Evolutionary conservation across 92 coral and sea anemone species (phyloP), one percentile per base, ranked within the genome.

Genomic region (Epizoanthus scotinus): DNA sequence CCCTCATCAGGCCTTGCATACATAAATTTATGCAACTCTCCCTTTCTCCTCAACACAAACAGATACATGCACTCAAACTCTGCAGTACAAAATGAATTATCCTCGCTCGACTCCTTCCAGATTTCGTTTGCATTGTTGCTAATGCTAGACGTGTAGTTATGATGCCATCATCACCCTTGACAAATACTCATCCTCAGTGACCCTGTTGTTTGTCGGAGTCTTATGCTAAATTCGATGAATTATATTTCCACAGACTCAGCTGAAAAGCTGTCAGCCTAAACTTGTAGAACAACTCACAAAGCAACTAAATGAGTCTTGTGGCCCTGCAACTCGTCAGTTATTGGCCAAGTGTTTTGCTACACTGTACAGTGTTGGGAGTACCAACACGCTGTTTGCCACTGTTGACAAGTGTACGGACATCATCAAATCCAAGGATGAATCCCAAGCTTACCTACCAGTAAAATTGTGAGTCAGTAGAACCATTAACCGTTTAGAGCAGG

Each of bases 281-380:
- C 84, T 95, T 61, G 94, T 91, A 73, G 92, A 86, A 57, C 98
- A 90, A 44, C 89, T 95, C 28, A 88, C 91, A 2, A 93, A 91
- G 82, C 98, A 93, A 57, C 81, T 93, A 54, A 85, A 92, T 77
- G 96, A 85, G 78, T 72, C 85, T 27, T 93, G 90, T 84, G 99
- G 99, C 65, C 99, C 99, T 19, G 94, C 99, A 6, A 95, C 99
- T 18, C 84, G 99, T 63, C 98, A 95, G 59, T 84, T 95, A 42
- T 84, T 95, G 38, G 98, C 96, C 28, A 91, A 84, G 75, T 95
- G 99, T 68, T 93, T 86, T 93, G 98, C 99, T 49, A 64, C 85
- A 47, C 81, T 95, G 64, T 95, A 93, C 87, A 90, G 94, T 71
- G 79, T 89, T 28, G 96, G 99, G 6, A 93, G 82, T 67, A 92